Percentiles rank a stretch among this genome's conserved stretches.
phyloP scores from a whole-genome alignment of 2,888 invertebrate species.

The Philopedon plagiatum region DNA sequence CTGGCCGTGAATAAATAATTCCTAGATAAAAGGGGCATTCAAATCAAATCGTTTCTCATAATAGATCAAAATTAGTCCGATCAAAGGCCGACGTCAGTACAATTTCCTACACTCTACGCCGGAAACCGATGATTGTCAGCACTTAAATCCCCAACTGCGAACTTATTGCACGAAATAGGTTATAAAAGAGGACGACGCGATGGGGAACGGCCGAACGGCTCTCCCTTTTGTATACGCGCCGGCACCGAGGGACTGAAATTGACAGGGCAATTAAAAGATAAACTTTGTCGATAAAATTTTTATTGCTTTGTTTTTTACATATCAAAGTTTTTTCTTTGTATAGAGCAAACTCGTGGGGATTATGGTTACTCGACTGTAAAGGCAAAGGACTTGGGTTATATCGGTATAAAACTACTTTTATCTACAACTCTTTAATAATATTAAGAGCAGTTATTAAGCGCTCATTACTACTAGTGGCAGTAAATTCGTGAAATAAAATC shows the following conservation, averaged over 20 bases:
- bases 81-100: slow-evolving; percentile 49
- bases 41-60: slow-evolving; percentile 41
- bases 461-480: no score
- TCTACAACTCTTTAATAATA: no score
- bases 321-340: slow-evolving; percentile 24
- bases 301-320: slow-evolving; percentile 46
- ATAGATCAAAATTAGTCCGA: slow-evolving; percentile 50
- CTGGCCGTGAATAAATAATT: slow-evolving; percentile 36
- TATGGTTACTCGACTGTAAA: no score
- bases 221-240: slow-evolving; percentile 20
- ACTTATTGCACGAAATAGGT: slow-evolving; percentile 48
- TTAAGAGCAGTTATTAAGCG: no score
- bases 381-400: no score
- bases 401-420: no score
- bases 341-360: not conserved
- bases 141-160: slow-evolving; percentile 49
- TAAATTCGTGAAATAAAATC: no score
- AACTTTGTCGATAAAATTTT: slow-evolving; percentile 47
- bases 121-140: slow-evolving; percentile 51
- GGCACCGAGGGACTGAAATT: slow-evolving; percentile 42
- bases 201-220: slow-evolving; percentile 12
- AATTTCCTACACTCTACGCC: slow-evolving; percentile 48
- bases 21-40: slow-evolving; percentile 36
- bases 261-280: slow-evolving; percentile 51
- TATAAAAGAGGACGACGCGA: slow-evolving; percentile 32